Conservation (phyloP, 2,797 vertebrate genomes). For the Smutsia gigantea region DNA sequence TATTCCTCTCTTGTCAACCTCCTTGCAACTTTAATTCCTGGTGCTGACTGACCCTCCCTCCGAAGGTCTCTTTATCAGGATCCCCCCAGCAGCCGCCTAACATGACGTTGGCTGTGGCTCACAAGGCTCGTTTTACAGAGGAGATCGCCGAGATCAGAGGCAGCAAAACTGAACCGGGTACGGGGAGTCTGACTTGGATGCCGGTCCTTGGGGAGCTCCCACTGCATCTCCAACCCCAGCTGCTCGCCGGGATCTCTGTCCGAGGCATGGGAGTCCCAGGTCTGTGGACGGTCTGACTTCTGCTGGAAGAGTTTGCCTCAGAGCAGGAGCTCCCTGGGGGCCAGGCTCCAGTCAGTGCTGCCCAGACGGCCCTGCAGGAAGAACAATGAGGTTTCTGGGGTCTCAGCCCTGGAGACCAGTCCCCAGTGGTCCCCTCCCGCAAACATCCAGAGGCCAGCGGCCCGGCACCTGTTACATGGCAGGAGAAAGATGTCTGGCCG, state of each 20-base stretch:
- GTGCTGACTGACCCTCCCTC: neutral
- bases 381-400: neutral
- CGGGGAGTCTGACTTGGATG: neutral
- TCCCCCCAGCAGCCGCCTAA: neutral
- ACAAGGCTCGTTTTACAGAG: neutral
- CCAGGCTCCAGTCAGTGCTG: neutral
- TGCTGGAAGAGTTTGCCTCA: neutral
- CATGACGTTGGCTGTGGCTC: rapidly evolving
- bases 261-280: neutral
- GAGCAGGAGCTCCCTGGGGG: neutral
- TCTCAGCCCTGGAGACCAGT: neutral
- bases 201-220: rapidly evolving
- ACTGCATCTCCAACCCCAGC: neutral
- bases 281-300: neutral
- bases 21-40: neutral
- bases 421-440: neutral
- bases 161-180: neutral
- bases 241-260: neutral
- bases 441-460: neutral
- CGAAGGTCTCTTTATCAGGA: neutral
- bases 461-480: neutral
- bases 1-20: too few species aligned
- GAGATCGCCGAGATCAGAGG: neutral
- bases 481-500: neutral
- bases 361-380: neutral